Percentiles rank a stretch among this genome's conserved stretches.
Evolutionary conservation across 2,113 vertebrate species (phyloP).

Genomic region (Anolis sagrei): DNA sequence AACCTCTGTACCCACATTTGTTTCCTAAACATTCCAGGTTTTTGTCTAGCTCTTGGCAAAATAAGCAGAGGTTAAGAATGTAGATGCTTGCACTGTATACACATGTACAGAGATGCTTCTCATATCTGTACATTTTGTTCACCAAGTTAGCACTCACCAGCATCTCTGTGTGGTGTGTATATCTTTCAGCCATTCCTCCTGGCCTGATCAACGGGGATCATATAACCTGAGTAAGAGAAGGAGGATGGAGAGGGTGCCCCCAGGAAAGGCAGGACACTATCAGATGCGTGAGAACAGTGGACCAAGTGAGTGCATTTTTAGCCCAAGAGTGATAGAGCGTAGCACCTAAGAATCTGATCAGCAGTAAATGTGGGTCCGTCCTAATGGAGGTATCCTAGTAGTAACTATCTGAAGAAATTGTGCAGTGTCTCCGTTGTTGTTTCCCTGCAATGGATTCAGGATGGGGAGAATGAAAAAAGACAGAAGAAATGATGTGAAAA

Average conservation of each 20-base stretch:
- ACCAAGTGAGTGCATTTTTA: conserved; percentile 64
- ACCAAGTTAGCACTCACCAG: conserved; percentile 7
- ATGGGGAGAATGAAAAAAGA: too few species aligned
- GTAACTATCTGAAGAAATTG: too few species aligned
- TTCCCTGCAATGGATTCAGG: too few species aligned
- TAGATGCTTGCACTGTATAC: too few species aligned
- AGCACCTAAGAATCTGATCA: not conserved
- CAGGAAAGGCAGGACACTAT: conserved; percentile 45
- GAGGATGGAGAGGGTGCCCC: conserved; percentile 50
- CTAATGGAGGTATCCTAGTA: too few species aligned
- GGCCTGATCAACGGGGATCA: conserved; percentile 64
- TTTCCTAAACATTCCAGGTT: not conserved
- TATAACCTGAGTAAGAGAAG: conserved; percentile 71
- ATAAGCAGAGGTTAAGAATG: not conserved
- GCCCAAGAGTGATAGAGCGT: not conserved
- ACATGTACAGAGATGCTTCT: too few species aligned
- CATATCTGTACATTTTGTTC: conserved; percentile 1
- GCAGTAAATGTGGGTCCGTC: not conserved
- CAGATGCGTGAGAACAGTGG: conserved; percentile 33
- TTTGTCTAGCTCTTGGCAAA: not conserved
- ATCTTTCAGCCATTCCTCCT: conserved; percentile 65
- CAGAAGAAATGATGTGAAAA: too few species aligned
- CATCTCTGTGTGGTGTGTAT: conserved; percentile 39
- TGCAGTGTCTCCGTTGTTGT: too few species aligned
- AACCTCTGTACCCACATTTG: not conserved